Percentiles rank a stretch among this genome's conserved stretches.
These are phyloP conservation scores for Poecilia wingei DNA, from an alignment of 2,797 vertebrate species.

Conservation along the genomic window DNA sequence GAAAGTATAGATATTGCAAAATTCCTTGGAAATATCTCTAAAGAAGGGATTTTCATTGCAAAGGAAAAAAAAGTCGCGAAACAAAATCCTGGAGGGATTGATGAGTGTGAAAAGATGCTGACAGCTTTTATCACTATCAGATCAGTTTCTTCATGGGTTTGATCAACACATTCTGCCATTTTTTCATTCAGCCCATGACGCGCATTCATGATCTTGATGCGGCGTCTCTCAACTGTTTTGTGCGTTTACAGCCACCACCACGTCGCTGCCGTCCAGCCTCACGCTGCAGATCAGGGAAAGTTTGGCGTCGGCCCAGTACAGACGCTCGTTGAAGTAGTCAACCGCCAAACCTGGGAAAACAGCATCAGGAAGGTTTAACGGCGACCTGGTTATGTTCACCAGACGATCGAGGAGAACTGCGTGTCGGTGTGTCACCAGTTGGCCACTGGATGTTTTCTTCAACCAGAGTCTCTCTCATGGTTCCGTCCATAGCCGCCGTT, in stretches of 20 bases:
- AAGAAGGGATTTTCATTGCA: too few relatives aligned
- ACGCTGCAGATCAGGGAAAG: conserved; percentile 94
- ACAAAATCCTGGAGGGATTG: too few relatives aligned
- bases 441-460: conserved; percentile 98
- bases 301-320: conserved; percentile 97
- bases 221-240: conserved; percentile 87
- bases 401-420: neutral
- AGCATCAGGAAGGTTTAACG: neutral
- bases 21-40: too few relatives aligned
- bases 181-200: too few relatives aligned
- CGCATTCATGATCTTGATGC: too few relatives aligned
- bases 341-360: conserved; percentile 87
- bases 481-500: conserved; percentile 96
- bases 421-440: conserved; percentile 81
- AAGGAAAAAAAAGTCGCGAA: too few relatives aligned
- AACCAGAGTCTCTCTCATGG: conserved; percentile 91
- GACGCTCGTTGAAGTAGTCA: conserved; percentile 94
- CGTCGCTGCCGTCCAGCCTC: conserved; percentile 90
- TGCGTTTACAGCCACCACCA: conserved; percentile 87
- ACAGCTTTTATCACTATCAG: too few relatives aligned
- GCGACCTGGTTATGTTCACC: neutral
- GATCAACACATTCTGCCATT: too few relatives aligned
- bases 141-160: too few relatives aligned
- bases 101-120: too few relatives aligned
- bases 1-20: too few relatives aligned